Evolutionary conservation across 37 sponge, comb jelly and placozoan genomes (phyloP), one percentile per base, ranked within the genome.

Genomic region (Halisarca cf. caerulea): DNA sequence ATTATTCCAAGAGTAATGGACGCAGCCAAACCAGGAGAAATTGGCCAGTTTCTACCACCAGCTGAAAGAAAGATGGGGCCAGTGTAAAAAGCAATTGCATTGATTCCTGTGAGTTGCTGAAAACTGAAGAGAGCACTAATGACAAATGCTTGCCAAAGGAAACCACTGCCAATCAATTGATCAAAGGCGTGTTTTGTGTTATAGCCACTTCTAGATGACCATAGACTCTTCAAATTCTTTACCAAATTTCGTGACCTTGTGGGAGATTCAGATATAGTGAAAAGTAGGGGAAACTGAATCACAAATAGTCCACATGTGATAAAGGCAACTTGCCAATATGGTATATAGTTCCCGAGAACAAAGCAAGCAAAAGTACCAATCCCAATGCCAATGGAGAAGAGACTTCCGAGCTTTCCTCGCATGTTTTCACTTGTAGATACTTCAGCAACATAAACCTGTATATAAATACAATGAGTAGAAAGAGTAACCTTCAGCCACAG

Each of bases 361-460:
- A 25, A 74, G 41, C 43, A 18, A 74, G 41, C 41, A n/a, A 74
- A 44, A 25, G 24, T 39, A 21, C 77, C 77, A 23, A 74, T 4
- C 2, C 45, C 45, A 41, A 43, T 74, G 7, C 2, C 1, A 17
- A 40, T 1, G n/a, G 20, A n/a, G 25, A 74, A 40, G 2, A 74
- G 43, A 4, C 42, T 38, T 36, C 77, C 77, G 18, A 74, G 39
- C 25, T 38, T 74, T 2, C 77, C 77, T 9, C 77, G 42, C 44
- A 74, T 35, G 18, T n/a, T 18, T 21, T 41, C 0, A 17, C 43
- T 41, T n/a, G n/a, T n/a, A 8, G 77, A 20, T 18, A 74, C 1
- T 41, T 74, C 77, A 2, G 77, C 77, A 74, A 74, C 41, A 6
- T 74, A 74, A 40, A 43, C 44, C 77, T 74, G 24, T 38, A 74